These are phyloP conservation scores for Zaprionus inermis DNA, from an alignment of 1,140 invertebrate species.

Conservation along the genomic window DNA sequence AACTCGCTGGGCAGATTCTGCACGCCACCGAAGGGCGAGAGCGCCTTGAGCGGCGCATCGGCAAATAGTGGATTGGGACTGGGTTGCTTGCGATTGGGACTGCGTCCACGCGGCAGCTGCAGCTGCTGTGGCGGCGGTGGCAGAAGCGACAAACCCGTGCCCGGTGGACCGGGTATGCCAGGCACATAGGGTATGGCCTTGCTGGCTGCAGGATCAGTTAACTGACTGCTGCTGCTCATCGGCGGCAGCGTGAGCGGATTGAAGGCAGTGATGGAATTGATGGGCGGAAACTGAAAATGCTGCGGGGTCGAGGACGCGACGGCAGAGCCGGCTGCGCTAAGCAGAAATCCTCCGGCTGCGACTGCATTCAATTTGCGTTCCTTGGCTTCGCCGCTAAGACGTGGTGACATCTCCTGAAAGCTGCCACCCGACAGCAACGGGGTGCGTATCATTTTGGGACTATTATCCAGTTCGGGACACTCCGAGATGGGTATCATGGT, in stretches of 20 bases:
- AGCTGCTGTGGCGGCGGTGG: conserved; percentile 65
- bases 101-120: conserved; percentile 61
- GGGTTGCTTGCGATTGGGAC: conserved; percentile 70
- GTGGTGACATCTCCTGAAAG: conserved; percentile 77
- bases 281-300: conserved; percentile 87
- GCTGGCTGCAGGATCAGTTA: conserved; percentile 85
- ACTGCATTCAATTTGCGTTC: conserved; percentile 53
- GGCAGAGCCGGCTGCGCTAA: neutral
- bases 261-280: conserved; percentile 88
- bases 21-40: conserved; percentile 76
- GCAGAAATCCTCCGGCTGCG: conserved; percentile 8
- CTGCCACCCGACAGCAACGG: conserved; percentile 77
- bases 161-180: conserved; percentile 93
- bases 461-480: conserved; percentile 75
- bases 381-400: conserved; percentile 44
- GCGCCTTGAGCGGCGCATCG: conserved; percentile 47
- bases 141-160: conserved; percentile 84
- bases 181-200: conserved; percentile 92
- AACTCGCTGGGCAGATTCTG: conserved; percentile 80
- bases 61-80: conserved; percentile 43
- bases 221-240: conserved; percentile 77
- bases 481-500: conserved; percentile 79
- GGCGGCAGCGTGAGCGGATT: conserved; percentile 88
- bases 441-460: conserved; percentile 79
- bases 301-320: conserved; percentile 64